Base-by-base conservation (phyloP, 2,888 invertebrate species). In the Pyrrhia umbra region DNA sequence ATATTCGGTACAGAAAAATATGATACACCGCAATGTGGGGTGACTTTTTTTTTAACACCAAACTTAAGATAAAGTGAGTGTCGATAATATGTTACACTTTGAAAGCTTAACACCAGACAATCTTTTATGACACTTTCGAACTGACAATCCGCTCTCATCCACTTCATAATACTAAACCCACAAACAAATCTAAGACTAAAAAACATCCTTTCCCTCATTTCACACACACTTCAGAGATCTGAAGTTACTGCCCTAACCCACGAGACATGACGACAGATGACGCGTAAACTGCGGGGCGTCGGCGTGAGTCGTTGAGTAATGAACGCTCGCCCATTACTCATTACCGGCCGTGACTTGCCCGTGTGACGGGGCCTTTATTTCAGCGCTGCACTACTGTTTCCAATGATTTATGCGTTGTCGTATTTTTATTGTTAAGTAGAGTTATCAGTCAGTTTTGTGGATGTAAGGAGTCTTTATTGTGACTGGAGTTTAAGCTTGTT, bases 201-300 rank as follows among this genome's bases (percentile, higher is more conserved):
- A 62, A 71, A 69, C 65, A 52, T 51, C 13, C 21, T 52, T 55
- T 68, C 64, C 39, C 45, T 50, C 60, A 61, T 81, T 68, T 74
- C 76, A 79, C 77, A 80, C 78, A 79, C 67, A 68, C 77, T 77
- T 80, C 60, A 77, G 74, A 75, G 68, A 47, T 77, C 60, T 59
- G 55, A 71, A 75, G 75, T 75, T 80, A 80, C 75, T 75, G 65
- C 64, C 73, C 77, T 73, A 76, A 81, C 76, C 79, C 76, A 77
- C 74, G 66, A 70, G 69, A 82, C 67, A 79, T 85, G 90, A 85
- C 88, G 92, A 91, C 91, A 91, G 91, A 90, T 90, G 89, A 90
- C 88, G 85, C 84, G 86, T 88, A 87, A 90, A 88, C 90, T 88
- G 84, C 86, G 86, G 89, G 90, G 88, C 86, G 90, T 86, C 83